Evolutionary conservation across 1,140 invertebrate species (phyloP), one percentile per base, ranked within the genome.

Genomic region (Ectropis grisescens): DNA sequence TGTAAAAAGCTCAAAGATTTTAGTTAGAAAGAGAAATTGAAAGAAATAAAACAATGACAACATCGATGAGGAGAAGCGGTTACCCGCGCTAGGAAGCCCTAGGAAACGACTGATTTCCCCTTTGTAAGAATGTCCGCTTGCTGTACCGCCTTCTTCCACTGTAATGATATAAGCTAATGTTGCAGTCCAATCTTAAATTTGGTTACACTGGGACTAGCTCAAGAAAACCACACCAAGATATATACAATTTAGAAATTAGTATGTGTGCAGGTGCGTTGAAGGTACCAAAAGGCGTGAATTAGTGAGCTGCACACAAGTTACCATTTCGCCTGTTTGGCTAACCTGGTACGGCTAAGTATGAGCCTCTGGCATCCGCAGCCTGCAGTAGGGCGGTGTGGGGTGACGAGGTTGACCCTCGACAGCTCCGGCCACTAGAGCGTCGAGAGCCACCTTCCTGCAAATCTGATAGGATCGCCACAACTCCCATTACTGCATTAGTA

Each of bases 281-380:
- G 33, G 40, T 48, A 42, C 50, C 41, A 55, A 43, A 60, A 37
- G 45, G 48, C 50, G 70, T 76, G 71, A 59, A 13, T 51, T 45
- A 41, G 57, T 67, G 57, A 57, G 51, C 41, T 53, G 37, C 54
- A 58, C 58, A 60, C 53, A 42, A 46, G 44, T 62, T 62, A 55
- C 38, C 32, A 37, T 47, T 43, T 46, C 46, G 56, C 54, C n/a
- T n/a, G 52, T 42, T 50, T 54, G 36, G 71, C 84, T 85, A 86
- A 90, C 89, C 90, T 90, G 91, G 89, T 69, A 92, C 87, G 44
- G 90, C 86, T 65, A 91, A 85, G 82, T 91, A 92, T 55, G 88
- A 89, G 72, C 90, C 90, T 82, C 90, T 88, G 64, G 86, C 82
- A 74, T 90, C 88, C 64, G 84, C 82, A 36, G 85, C 79, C 57